Evolutionary conservation across 2,113 vertebrate species (phyloP).

Genomic region (Himantopus leucocephalus): DNA sequence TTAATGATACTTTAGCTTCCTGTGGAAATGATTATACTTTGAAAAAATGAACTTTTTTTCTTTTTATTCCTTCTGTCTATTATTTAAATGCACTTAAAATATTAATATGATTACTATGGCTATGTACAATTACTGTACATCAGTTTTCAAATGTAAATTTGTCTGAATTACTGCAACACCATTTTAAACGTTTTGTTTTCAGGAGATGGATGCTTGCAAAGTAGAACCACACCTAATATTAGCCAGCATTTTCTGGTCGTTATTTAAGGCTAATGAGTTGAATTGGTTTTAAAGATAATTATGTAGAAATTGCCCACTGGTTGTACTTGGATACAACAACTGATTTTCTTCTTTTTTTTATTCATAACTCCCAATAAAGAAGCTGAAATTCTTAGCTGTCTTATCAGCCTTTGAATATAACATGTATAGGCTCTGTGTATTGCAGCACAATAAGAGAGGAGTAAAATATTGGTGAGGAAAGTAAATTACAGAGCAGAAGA

Average conservation of each 20-base stretch:
- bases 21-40: background rate
- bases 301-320: rapidly evolving
- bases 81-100: background rate
- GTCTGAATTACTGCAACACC: background rate
- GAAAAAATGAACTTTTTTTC: background rate
- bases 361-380: background rate
- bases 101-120: background rate
- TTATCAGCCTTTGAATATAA: background rate
- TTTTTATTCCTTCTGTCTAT: background rate
- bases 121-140: background rate
- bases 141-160: background rate
- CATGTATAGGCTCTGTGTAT: background rate
- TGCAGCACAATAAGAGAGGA: background rate
- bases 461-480: background rate
- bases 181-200: background rate
- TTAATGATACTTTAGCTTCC: background rate
- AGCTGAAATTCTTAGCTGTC: background rate
- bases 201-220: background rate
- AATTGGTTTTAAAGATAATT: background rate
- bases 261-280: background rate
- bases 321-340: background rate
- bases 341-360: background rate
- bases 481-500: background rate
- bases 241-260: background rate
- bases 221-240: background rate